These are phyloP conservation scores for Lucilia cuprina DNA, from an alignment of 1,140 invertebrate species.

Conservation along the genomic window DNA sequence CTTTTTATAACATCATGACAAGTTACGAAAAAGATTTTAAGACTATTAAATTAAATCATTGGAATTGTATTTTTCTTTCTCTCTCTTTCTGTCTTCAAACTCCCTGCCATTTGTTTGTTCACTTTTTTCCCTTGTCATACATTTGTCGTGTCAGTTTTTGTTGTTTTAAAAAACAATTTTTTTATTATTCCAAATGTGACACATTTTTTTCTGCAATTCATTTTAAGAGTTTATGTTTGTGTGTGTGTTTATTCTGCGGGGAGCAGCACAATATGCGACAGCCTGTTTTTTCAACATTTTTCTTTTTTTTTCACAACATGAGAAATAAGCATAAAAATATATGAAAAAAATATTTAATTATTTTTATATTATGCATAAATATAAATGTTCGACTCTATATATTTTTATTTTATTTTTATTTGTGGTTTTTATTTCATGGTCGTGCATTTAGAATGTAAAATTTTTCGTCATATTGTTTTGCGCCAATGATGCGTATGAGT, in stretches of 20 bases:
- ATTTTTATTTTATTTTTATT: background rate
- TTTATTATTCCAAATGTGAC: background rate
- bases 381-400: background rate
- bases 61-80: background rate
- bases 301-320: background rate
- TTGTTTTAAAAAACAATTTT: background rate
- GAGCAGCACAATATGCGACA: background rate
- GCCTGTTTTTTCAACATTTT: background rate
- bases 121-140: background rate
- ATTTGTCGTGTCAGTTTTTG: background rate
- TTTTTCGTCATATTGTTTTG: background rate
- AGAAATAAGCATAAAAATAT: background rate
- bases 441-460: background rate
- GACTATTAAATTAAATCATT: slow-evolving; percentile 30
- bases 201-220: background rate
- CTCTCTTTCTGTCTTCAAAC: background rate
- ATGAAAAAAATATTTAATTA: background rate
- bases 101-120: background rate
- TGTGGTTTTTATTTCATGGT: background rate
- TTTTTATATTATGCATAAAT: background rate
- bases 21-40: slow-evolving; percentile 23
- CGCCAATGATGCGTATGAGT: background rate
- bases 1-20: background rate
- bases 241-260: background rate
- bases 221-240: background rate